Evolutionary conservation across 1,140 invertebrate genomes (phyloP), one percentile per base, ranked within the genome.

Genomic region (Nomia melanderi): DNA sequence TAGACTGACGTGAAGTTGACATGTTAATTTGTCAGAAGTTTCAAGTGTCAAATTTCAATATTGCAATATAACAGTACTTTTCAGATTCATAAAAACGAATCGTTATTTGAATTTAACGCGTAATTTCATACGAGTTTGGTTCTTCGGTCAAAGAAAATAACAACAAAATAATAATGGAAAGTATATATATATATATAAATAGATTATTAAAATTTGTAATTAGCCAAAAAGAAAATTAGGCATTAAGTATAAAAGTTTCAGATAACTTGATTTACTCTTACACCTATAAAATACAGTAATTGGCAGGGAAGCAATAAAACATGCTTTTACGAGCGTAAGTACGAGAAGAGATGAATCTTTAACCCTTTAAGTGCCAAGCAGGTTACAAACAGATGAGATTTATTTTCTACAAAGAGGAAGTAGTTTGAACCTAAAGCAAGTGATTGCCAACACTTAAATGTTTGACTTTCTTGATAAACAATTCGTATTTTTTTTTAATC

Each of bases 321-420:
- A 64, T 63, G 36, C n/a, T 41, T 76, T 76, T 76, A 76, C 54
- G 65, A 76, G 41, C 54, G 39, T 31, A 57, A 69, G 59, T 69
- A 69, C 67, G 41, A 76, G 33, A 39, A 39, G 60, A 53, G 65
- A 59, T 54, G 57, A 76, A 76, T 69, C 29, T 59, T 76, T 47
- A 69, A 76, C 64, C 53, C 39, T 47, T 75, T 50, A 59, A 59
- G 73, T 59, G 73, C 54, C 64, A 67, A 41, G 44, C 36, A 41
- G n/a, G 50, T 65, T 64, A 44, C n/a, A 41, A 47, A 9, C 44
- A 20, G 59, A 63, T 53, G 62, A 23, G 23, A 36, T 31, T 31
- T 63, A 56, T 67, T 36, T 75, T 67, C 53, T 23, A 36, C n/a
- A 50, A 17, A 36, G 59, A 57, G 53, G 44, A 44, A 74, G 62